phyloP scores from a whole-genome alignment of 1,140 invertebrate species.

The Trichonephila clavipes region DNA sequence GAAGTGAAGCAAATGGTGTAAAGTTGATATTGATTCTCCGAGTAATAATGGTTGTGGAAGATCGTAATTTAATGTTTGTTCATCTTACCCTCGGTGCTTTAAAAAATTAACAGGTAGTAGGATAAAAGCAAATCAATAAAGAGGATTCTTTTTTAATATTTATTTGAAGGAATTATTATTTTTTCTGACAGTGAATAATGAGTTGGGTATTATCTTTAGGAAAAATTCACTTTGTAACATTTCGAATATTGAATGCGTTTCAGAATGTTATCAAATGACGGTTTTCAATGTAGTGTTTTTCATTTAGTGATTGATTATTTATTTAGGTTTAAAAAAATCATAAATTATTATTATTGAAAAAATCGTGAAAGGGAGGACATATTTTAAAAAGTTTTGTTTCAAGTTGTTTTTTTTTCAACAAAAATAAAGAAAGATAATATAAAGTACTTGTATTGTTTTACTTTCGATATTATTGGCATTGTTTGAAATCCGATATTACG shows the following conservation, averaged over 20 bases:
- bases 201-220: not conserved
- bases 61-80: conserved; percentile 58
- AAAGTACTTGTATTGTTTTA: too few species aligned
- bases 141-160: not conserved
- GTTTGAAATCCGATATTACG: too few species aligned
- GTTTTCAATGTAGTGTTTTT: not conserved
- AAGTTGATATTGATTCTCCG: conserved; percentile 55
- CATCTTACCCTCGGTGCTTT: conserved; percentile 6
- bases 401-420: too few species aligned
- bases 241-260: not conserved
- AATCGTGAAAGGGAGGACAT: too few species aligned
- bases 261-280: not conserved
- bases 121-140: conserved; percentile 57
- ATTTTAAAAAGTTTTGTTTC: too few species aligned
- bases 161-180: not conserved
- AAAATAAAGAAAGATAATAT: too few species aligned
- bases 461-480: too few species aligned
- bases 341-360: too few species aligned
- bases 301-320: not conserved
- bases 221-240: conserved; percentile 5
- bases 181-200: conserved; percentile 20
- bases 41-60: conserved; percentile 36
- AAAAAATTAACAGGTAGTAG: conserved; percentile 44
- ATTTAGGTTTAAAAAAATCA: not conserved
- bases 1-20: not conserved